Evolutionary conservation across 2,888 invertebrate genomes (phyloP), one percentile per base, ranked within the genome.

Genomic region (Dryadula phaetusa): DNA sequence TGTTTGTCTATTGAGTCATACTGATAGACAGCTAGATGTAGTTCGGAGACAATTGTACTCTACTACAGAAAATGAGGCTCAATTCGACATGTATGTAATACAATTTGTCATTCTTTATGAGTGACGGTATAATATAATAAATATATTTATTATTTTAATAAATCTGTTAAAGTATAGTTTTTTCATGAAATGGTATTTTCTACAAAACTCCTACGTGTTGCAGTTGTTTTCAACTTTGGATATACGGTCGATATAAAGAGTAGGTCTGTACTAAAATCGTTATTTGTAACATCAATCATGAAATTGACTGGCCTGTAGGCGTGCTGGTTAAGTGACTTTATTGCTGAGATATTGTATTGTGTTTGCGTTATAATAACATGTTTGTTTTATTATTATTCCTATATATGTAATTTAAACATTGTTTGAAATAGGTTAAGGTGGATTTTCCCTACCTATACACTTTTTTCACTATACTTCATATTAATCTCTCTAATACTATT

Each of bases 1-100:
- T 69, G 64, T 62, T 71, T 69, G 66, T 60, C 62, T 69, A 61
- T 71, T 71, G 71, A 71, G 66, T 71, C 71, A 69, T 64, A 64
- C 56, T 60, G 69, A 69, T 64, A 61, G 66, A 71, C 69, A 64
- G 46, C 37, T 28, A 63, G 56, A 49, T 56, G 61, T 37, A 49
- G 64, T 28, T 54, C 56, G 54, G 69, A 54, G 49, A 69, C 58
- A 32, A 49, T 62, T 56, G 56, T 49, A 49, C 37, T 22, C 40
- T 18, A 28, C 8, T 54, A n/a, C 10, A 25, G 10, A 58, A 56
- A 37, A 60, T 60, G 20, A 60, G 60, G 28, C 20, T 18, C 46
- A 44, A 60, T 60, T 60, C 14, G 60, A 28, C 28, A 18, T 18
- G 46, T 60, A 46, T 60, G 60, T 60, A 60, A 60, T 60, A 60